Base-by-base conservation (phyloP, 2,888 invertebrate genomes). In the Temnothorax unifasciatus region DNA sequence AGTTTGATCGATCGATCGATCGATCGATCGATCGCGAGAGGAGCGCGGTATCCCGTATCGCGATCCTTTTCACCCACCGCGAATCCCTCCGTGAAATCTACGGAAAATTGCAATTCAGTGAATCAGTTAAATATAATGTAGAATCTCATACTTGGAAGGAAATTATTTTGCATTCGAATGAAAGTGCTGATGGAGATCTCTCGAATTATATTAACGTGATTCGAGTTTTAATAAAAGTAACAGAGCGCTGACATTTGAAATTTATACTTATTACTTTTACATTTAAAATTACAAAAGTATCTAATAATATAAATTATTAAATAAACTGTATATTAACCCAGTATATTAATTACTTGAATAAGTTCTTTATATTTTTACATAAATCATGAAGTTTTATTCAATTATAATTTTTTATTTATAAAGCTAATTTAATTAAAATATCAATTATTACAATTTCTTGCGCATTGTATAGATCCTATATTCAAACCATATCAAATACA, bases 61-160 rank as follows among this genome's bases (percentile, higher is more conserved):
- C 21, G 18, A 71, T 81, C 44, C 29, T 29, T 50, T 47, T 25
- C 79, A 47, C 3, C 1, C 29, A 1, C 18, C 52, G 8, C 38
- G 38, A n/a, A 3, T 15, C 25, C 3, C 47, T 59, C 38, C 18
- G 47, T 18, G 11, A 13, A 68, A 69, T 15, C 21, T 34, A 15
- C n/a, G 44, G 79, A 71, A 71, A 81, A 59, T 73, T 81, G 57
- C 44, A 38, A 79, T 81, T 73, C 59, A 47, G 44, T 8, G 64
- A 52, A 25, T 21, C 47, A 47, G 52, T 68, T 68, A 73, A 18
- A 64, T 68, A 44, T 69, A 59, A 59, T 44, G 38, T 73, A 59
- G 38, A 73, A n/a, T 21, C 52, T 52, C 66, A 18, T 25, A 64
- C 4, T 76, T 44, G 6, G 21, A 34, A 59, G 18, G 41, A n/a